Conservation (phyloP, 2,797 vertebrate species). For the Ara ararauna region DNA sequence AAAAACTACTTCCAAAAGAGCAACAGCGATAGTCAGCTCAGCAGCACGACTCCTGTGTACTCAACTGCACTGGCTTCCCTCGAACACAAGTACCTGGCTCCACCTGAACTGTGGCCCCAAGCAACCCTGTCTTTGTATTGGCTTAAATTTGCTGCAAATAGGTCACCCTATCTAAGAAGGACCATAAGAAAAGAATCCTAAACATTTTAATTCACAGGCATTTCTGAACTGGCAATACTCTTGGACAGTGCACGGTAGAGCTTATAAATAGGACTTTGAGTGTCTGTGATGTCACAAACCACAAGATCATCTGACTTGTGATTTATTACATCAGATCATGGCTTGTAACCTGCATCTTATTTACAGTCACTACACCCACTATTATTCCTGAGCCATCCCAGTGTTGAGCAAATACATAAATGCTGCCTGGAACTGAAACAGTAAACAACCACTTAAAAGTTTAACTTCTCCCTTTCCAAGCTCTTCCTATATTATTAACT, state of each 20-base stretch:
- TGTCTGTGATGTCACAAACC: background rate
- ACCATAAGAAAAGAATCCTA: background rate
- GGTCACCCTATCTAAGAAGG: background rate
- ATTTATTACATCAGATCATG: constrained; percentile 41
- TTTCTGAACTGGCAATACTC: constrained; percentile 5
- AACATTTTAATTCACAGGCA: background rate
- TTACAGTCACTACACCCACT: constrained; percentile 45
- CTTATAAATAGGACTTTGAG: constrained; percentile 1
- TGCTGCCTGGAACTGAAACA: constrained; percentile 11
- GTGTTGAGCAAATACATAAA: constrained; percentile 19
- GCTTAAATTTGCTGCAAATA: background rate
- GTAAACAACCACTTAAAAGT: constrained; percentile 56
- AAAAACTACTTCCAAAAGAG: background rate
- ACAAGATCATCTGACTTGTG: background rate
- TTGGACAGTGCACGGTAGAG: background rate
- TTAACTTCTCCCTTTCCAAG: constrained; percentile 40
- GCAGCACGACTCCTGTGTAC: background rate
- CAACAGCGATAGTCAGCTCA: background rate
- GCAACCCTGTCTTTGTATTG: background rate
- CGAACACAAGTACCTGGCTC: background rate
- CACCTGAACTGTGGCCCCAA: background rate
- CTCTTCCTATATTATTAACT: background rate
- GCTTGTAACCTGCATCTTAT: constrained; percentile 4
- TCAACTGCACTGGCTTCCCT: background rate
- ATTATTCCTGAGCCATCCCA: constrained; percentile 7